Evolutionary conservation across 2,797 vertebrate genomes (phyloP).

Genomic region (Xenopus petersii): DNA sequence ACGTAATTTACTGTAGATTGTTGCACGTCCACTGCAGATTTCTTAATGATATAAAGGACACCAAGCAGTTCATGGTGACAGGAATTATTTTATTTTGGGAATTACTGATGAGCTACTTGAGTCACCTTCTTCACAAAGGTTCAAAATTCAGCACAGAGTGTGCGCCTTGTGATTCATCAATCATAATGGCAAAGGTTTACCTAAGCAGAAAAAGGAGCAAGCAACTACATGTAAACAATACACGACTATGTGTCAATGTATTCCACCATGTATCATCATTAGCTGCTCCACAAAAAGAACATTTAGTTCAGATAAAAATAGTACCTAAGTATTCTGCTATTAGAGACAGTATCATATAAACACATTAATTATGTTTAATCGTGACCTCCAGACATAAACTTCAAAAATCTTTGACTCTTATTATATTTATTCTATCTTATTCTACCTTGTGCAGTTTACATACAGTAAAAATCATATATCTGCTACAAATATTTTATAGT

Average conservation of each 20-base stretch:
- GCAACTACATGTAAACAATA: slow-evolving; percentile 19
- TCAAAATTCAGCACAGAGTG: slow-evolving; percentile 7
- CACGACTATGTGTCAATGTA: slow-evolving; percentile 11
- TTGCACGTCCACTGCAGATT: slow-evolving; percentile 13
- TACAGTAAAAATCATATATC: slow-evolving; percentile 9
- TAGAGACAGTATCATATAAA: too few relatives aligned
- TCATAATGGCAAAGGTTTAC: slow-evolving; percentile 13
- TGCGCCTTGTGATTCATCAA: slow-evolving; percentile 29
- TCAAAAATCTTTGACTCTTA: too few relatives aligned
- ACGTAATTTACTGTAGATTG: neutral
- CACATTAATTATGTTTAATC: too few relatives aligned
- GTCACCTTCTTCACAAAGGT: slow-evolving; percentile 33
- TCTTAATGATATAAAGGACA: slow-evolving; percentile 26
- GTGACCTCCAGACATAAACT: too few relatives aligned
- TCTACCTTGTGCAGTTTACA: too few relatives aligned
- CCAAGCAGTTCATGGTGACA: slow-evolving; percentile 17
- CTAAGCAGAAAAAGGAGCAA: slow-evolving; percentile 11
- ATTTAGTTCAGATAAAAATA: slow-evolving; percentile 3
- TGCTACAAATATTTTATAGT: slow-evolving; percentile 13
- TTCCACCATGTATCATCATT: slow-evolving; percentile 5
- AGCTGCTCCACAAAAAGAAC: neutral
- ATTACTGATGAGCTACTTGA: slow-evolving; percentile 24
- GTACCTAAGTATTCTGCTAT: too few relatives aligned
- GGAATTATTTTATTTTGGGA: slow-evolving; percentile 32
- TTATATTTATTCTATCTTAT: too few relatives aligned